These are phyloP conservation scores for Tapirus terrestris DNA, from an alignment of 2,113 vertebrate genomes.

Conservation along the genomic window DNA sequence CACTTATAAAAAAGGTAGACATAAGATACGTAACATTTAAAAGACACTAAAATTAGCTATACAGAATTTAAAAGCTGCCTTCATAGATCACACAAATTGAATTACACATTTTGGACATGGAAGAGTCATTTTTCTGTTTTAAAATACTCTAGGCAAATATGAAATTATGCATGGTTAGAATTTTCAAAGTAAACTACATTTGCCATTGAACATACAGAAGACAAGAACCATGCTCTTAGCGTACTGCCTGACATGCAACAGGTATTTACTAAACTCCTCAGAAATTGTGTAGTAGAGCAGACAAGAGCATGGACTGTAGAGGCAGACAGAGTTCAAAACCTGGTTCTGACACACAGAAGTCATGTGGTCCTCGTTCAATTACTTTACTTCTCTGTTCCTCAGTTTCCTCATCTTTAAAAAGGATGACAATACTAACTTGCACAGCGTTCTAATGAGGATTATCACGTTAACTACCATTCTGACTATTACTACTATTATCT, in stretches of 20 bases:
- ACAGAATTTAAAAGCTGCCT: background rate
- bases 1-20: background rate
- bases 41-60: background rate
- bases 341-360: too few species aligned
- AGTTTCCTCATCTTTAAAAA: background rate
- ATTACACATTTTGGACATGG: background rate
- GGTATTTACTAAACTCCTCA: background rate
- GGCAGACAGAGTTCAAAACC: background rate
- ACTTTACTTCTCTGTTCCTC: background rate
- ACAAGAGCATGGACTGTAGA: background rate
- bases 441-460: background rate
- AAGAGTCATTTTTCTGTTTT: background rate
- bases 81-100: background rate
- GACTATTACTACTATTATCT: background rate
- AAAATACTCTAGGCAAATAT: background rate
- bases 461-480: background rate
- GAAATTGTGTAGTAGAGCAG: background rate
- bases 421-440: background rate
- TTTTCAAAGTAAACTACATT: background rate
- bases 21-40: background rate
- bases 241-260: background rate
- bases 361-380: background rate
- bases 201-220: background rate
- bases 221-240: background rate
- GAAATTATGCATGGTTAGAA: background rate